phyloP scores from a whole-genome alignment of 2,888 invertebrate genomes.

The Muscina levida region DNA sequence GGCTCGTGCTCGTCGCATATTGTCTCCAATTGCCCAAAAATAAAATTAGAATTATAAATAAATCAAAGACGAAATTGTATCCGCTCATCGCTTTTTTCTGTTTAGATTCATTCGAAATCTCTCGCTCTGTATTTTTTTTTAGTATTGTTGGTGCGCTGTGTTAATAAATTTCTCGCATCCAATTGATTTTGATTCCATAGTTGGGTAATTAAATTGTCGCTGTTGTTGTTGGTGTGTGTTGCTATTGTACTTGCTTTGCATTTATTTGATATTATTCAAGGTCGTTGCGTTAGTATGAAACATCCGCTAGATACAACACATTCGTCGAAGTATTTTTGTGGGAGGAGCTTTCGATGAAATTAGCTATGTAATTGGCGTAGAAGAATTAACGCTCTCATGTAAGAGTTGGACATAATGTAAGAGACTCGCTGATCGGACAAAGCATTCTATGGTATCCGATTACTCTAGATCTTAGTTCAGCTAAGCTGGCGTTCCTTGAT shows the following conservation, averaged over 20 bases:
- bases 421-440: too few species aligned
- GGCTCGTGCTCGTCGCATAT: background rate
- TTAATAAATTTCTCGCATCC: slow-evolving; percentile 32
- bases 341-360: background rate
- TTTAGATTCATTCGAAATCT: background rate
- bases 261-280: slow-evolving; percentile 45
- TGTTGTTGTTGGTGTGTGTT: background rate
- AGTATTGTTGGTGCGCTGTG: background rate
- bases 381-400: too few species aligned
- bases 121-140: background rate
- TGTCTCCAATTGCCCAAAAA: slow-evolving; percentile 8
- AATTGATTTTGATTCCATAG: slow-evolving; percentile 38
- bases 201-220: slow-evolving; percentile 37
- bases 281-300: slow-evolving; percentile 32
- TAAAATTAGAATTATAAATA: too few species aligned
- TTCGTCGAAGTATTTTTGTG: too few species aligned
- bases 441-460: too few species aligned
- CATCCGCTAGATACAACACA: slow-evolving; percentile 44
- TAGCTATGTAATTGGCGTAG: background rate
- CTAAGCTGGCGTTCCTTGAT: too few species aligned
- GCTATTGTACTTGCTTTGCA: background rate
- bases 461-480: too few species aligned
- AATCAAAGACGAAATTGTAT: slow-evolving; percentile 2
- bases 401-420: too few species aligned
- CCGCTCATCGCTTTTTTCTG: background rate